A percentile compares a stretch with the other conserved stretches of the same genome.
Conservation (phyloP, 2,888 invertebrate genomes). For the Ashinkailepas kermadecensis region DNA sequence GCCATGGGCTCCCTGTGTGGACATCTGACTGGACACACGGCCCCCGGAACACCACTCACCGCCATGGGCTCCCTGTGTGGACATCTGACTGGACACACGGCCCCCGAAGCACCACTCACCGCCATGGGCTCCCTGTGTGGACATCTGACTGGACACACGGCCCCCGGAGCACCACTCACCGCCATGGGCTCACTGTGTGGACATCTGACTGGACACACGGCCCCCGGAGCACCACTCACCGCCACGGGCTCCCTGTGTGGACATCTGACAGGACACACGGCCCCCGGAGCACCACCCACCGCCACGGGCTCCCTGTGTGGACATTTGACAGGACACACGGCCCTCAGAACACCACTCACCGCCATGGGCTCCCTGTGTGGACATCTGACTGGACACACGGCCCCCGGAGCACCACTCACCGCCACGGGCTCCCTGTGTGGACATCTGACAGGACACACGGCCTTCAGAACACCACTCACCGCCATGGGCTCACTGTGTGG, state of each 20-base stretch:
- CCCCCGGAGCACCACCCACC: conserved; percentile 18
- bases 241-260: conserved; percentile 29
- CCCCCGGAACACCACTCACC: conserved; percentile 20
- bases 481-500: conserved; percentile 28
- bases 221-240: conserved; percentile 18
- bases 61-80: conserved; percentile 29
- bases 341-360: conserved; percentile 22
- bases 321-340: too few species aligned
- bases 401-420: conserved; percentile 18
- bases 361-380: conserved; percentile 29
- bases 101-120: conserved; percentile 16
- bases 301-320: conserved; percentile 29
- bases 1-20: conserved; percentile 29
- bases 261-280: too few species aligned
- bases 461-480: conserved; percentile 23
- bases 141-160: too few species aligned
- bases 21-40: too few species aligned
- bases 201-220: too few species aligned
- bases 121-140: conserved; percentile 29
- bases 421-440: conserved; percentile 29
- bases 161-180: conserved; percentile 18
- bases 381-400: too few species aligned
- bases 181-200: conserved; percentile 28
- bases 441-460: too few species aligned
- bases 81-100: too few species aligned